Base-by-base conservation (phyloP, 1,140 invertebrate species). In the Hycleus cichorii region DNA sequence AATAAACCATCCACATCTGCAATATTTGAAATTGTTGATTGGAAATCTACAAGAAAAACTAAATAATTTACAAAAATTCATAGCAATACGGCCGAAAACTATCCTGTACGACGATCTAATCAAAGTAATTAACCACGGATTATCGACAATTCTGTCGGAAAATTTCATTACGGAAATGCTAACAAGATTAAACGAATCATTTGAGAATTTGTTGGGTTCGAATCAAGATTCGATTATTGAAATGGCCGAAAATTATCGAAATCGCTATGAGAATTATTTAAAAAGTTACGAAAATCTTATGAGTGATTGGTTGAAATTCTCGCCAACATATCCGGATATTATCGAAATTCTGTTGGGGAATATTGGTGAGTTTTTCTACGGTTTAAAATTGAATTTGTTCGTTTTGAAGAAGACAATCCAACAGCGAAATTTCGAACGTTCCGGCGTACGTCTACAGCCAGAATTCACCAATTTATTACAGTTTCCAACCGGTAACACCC, bases 241-340 rank as follows among this genome's bases (percentile, higher is more conserved):
- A 4, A 9, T 10, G 40, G 11, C 9, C 11, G 40, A n/a, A 42
- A 42, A 42, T 42, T 11, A 9, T 42, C 49, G 10, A 47, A 55
- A 53, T 50, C 42, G 11, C 54, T 60, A 12, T 42, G 64, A 18
- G 59, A 69, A 47, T 53, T 63, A 11, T 55, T 47, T 12, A 50
- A 65, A 40, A 48, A 67, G 62, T 50, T 68, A 62, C 39, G 62
- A 65, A 49, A 66, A 63, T 54, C 54, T 68, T 5, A 60, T 80
- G 40, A 75, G 77, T 25, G 78, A 79, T 63, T 64, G 86, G 25
- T 74, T 79, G 26, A 66, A 61, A n/a, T 87, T 80, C 63, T 71
- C 79, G 2, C 67, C 76, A 5, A 79, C 76, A 10, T 89, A 86
- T 68, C 85, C 85, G 0, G 88, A 89, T 67, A 74, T 89, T 11